These are phyloP conservation scores for Anhinga anhinga DNA, from an alignment of 2,113 vertebrate species.

Conservation along the genomic window DNA sequence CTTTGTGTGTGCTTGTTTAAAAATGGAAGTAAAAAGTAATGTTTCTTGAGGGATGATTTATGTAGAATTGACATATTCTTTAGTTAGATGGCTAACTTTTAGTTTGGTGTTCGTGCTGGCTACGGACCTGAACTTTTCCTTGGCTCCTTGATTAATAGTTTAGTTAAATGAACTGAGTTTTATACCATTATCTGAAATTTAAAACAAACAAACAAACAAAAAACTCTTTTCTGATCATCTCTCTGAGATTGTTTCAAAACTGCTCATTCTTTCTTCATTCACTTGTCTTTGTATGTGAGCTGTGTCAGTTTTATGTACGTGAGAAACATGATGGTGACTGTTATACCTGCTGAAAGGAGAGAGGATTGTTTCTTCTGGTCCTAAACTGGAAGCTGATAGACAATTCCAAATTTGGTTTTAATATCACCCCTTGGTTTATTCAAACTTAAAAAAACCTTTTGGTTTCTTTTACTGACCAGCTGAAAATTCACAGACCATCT, in stretches of 20 bases:
- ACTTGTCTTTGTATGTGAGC: background rate
- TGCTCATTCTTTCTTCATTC: background rate
- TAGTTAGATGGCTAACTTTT: background rate
- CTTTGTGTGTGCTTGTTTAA: background rate
- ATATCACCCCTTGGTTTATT: background rate
- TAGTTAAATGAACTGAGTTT: background rate
- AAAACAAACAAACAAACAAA: background rate
- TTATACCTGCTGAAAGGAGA: background rate
- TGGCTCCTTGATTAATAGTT: background rate
- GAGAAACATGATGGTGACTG: background rate
- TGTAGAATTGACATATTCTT: background rate
- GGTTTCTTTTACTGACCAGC: background rate
- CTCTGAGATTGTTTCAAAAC: background rate
- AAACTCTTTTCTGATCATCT: background rate
- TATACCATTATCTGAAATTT: background rate
- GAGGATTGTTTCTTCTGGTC: background rate
- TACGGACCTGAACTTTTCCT: background rate
- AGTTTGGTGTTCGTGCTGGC: background rate
- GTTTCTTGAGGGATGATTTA: background rate
- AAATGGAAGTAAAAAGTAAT: background rate
- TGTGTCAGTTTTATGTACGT: background rate
- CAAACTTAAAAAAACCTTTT: background rate
- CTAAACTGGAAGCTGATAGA: background rate
- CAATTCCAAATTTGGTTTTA: background rate
- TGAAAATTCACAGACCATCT: background rate